Conservation (phyloP, 2,888 invertebrate species). For the Drosophila macrospina region DNA sequence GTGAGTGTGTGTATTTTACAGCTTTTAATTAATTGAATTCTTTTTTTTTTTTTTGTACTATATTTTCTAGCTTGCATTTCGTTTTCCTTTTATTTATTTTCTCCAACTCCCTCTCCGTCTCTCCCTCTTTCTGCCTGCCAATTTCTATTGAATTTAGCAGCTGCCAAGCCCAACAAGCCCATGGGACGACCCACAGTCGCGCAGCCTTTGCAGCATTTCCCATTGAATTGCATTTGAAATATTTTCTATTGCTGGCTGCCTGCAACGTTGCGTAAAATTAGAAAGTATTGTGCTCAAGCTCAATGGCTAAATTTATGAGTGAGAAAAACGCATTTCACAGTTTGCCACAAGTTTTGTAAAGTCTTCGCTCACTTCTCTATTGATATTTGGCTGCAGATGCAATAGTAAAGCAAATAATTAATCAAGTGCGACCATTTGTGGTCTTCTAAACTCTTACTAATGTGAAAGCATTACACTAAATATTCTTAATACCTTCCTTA, state of each 20-base stretch:
- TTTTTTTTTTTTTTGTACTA: slow-evolving; percentile 59
- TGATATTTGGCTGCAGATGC: background rate
- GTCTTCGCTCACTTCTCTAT: background rate
- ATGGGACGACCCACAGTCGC: background rate
- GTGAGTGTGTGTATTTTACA: slow-evolving; percentile 41
- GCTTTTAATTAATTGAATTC: slow-evolving; percentile 79
- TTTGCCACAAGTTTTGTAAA: slow-evolving; percentile 8
- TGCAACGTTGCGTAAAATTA: slow-evolving; percentile 76
- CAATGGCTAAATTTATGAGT: slow-evolving; percentile 66
- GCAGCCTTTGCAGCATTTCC: slow-evolving; percentile 26
- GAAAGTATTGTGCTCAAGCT: slow-evolving; percentile 72
- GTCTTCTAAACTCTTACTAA: too few relatives aligned
- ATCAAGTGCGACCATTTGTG: background rate
- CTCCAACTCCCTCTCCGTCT: background rate
- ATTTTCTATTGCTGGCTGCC: slow-evolving; percentile 45
- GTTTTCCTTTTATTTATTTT: slow-evolving; percentile 24
- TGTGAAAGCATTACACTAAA: background rate
- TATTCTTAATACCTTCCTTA: background rate
- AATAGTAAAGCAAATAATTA: background rate
- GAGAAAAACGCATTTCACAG: slow-evolving; percentile 52
- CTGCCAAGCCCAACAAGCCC: slow-evolving; percentile 5
- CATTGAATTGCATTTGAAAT: slow-evolving; percentile 57
- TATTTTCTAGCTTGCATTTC: slow-evolving; percentile 50
- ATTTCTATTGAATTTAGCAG: slow-evolving; percentile 44
- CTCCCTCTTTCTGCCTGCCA: slow-evolving; percentile 13